Percentiles rank a stretch among this genome's conserved stretches.
phyloP scores from a whole-genome alignment of 2,113 vertebrate species.

The Siniperca chuatsi region DNA sequence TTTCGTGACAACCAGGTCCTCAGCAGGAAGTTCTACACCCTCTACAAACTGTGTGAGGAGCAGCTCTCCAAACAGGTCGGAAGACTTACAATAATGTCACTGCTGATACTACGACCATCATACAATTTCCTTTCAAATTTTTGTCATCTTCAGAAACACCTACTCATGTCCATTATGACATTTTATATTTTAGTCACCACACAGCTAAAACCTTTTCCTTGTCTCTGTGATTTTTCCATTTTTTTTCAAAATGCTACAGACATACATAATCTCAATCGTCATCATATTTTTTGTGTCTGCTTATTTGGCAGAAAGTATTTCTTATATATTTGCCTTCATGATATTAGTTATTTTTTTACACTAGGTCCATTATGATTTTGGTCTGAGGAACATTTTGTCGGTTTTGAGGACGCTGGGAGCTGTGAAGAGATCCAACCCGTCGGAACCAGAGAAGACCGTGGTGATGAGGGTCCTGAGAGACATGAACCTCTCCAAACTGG shows the following conservation, averaged over 20 bases:
- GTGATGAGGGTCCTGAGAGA: slow-evolving; percentile 76
- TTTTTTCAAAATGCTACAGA: no score
- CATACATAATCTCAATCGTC: no score
- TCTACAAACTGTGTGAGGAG: slow-evolving; percentile 94
- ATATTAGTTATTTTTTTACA: background rate
- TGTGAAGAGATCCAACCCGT: slow-evolving; percentile 62
- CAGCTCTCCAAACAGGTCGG: slow-evolving; percentile 93
- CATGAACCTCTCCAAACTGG: slow-evolving; percentile 78
- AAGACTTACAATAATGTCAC: no score
- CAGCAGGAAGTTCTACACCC: slow-evolving; percentile 92
- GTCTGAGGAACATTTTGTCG: slow-evolving; percentile 74
- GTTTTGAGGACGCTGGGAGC: slow-evolving; percentile 71
- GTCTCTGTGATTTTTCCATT: no score
- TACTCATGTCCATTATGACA: background rate
- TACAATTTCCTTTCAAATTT: no score
- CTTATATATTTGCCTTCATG: background rate
- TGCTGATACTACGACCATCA: no score
- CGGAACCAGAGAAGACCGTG: slow-evolving; percentile 63
- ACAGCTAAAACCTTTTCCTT: background rate
- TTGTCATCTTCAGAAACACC: background rate
- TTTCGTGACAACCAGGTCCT: slow-evolving; percentile 91
- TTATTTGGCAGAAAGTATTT: background rate
- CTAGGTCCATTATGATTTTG: slow-evolving; percentile 75
- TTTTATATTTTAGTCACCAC: background rate
- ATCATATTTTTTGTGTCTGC: background rate